Conservation (phyloP, 2,888 invertebrate genomes). For the Cryptus armator region DNA sequence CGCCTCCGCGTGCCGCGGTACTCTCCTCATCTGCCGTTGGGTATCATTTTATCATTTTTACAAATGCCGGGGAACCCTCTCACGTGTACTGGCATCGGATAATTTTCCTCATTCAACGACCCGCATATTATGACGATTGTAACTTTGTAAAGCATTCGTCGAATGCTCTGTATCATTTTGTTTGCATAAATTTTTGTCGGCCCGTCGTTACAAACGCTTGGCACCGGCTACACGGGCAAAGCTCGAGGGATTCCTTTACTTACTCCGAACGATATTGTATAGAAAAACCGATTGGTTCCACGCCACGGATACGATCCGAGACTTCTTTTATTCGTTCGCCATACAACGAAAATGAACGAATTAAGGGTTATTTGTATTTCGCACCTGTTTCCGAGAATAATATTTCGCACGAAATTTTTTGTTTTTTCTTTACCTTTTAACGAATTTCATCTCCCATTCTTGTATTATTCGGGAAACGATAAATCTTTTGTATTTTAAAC, state of each 20-base stretch:
- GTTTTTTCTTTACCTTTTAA: neutral
- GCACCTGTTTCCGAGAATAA: neutral
- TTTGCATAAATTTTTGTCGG: slow-evolving; percentile 3
- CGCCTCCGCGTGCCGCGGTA: slow-evolving; percentile 15
- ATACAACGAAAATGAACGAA: neutral
- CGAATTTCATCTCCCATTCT: neutral
- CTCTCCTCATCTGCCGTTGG: neutral
- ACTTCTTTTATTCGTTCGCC: no score
- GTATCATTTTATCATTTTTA: slow-evolving; percentile 27
- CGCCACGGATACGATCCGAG: no score
- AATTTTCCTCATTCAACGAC: slow-evolving; percentile 18
- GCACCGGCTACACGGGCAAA: neutral
- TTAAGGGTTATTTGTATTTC: neutral
- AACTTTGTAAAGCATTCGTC: slow-evolving; percentile 31
- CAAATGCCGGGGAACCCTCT: no score
- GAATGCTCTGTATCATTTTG: neutral
- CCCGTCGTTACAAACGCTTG: neutral
- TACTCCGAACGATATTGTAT: neutral
- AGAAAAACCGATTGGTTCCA: no score
- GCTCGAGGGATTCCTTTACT: neutral
- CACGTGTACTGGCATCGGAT: no score
- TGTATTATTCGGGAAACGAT: neutral
- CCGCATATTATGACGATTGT: slow-evolving; percentile 13
- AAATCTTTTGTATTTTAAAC: neutral
- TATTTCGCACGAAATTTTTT: neutral